These are phyloP conservation scores for Mythimna albipuncta DNA, from an alignment of 2,888 invertebrate species.

Conservation along the genomic window DNA sequence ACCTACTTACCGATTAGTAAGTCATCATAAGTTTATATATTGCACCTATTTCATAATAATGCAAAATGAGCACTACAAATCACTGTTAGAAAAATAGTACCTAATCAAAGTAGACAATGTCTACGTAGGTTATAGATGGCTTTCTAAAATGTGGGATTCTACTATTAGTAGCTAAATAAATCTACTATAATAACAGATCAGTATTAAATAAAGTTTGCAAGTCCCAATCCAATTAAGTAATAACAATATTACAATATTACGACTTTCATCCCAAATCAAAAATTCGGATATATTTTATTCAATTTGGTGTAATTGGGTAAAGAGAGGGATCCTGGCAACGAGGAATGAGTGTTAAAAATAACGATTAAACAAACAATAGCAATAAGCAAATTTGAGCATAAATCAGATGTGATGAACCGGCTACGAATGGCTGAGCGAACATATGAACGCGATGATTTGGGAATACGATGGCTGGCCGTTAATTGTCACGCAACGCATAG, in stretches of 20 bases:
- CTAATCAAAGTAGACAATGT: too few relatives aligned
- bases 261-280: slow-evolving; percentile 49
- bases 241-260: slow-evolving; percentile 63
- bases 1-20: too few relatives aligned
- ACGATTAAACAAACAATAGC: slow-evolving; percentile 13
- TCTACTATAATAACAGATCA: slow-evolving; percentile 51
- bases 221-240: slow-evolving; percentile 57
- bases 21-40: too few relatives aligned
- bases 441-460: slow-evolving; percentile 42
- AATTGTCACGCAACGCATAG: slow-evolving; percentile 50
- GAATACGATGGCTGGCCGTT: slow-evolving; percentile 13
- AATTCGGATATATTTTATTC: slow-evolving; percentile 4
- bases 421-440: slow-evolving; percentile 18
- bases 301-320: not conserved
- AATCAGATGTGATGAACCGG: slow-evolving; percentile 30
- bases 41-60: too few relatives aligned
- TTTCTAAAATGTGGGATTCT: too few relatives aligned
- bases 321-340: not conserved
- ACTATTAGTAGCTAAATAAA: not conserved
- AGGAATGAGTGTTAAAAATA: slow-evolving; percentile 1
- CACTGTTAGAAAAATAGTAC: not conserved
- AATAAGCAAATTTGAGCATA: slow-evolving; percentile 32
- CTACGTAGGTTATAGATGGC: too few relatives aligned
- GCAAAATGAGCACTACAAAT: too few relatives aligned
- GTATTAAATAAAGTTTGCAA: slow-evolving; percentile 56